Evolutionary conservation across 2,888 invertebrate species (phyloP), one percentile per base, ranked within the genome.

Genomic region (Apodemia arnacis): DNA sequence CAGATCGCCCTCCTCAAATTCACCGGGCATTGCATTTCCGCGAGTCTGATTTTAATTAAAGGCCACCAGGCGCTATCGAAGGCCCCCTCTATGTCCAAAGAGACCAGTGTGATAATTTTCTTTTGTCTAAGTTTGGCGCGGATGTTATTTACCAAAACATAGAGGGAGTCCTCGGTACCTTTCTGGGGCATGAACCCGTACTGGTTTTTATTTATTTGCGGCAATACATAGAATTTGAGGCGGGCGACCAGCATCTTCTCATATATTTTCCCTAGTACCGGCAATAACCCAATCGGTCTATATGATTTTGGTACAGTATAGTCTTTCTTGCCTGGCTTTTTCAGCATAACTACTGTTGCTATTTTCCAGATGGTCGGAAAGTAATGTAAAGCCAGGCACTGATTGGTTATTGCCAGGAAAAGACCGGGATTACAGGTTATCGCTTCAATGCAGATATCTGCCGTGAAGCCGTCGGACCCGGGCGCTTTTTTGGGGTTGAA

Each of bases 401-500:
- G 83, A 44, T 90, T 90, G 3, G 78, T 1, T 4, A 90, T n/a
- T 8, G 70, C 75, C 34, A 85, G 66, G 15, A 89, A 80, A 10
- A 74, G 1, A 1, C 24, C 41, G 7, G 83, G 76, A 59, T 84
- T 27, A n/a, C 5, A 8, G 3, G 18, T 8, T 38, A 87, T 75
- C 0, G 82, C 82, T 1, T 31, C 34, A 21, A 8, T n/a, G 21
- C 82, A 84, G 8, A 84, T 84, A 27, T 86, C 86, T 1, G 88
- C 76, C 0, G 81, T 83, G n/a, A 89, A 41, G 0, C 83, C 83
- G n/a, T 88, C 87, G 18, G 78, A 24, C 15, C 84, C 85, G 0
- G 85, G 85, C 0, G 84, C 87, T 54, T 89, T 87, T 24, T 87
- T 89, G 6, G 89, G 89, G 63, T 86, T 84, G 31, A 89, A 87